Conservation (phyloP, 2,888 invertebrate genomes). For the Beris chalybata region DNA sequence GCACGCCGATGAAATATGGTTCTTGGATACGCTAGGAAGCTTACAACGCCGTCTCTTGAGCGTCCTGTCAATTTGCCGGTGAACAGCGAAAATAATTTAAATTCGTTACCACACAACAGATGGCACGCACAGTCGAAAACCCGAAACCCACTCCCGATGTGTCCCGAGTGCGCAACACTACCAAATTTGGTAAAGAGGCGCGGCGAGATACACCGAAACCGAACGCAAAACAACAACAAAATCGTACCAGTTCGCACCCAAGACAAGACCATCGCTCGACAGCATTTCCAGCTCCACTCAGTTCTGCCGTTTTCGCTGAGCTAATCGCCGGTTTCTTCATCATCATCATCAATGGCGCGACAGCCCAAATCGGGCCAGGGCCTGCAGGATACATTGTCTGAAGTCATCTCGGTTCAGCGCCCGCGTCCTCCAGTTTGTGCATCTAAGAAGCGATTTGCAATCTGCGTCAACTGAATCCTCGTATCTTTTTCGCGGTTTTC, state of each 20-base stretch:
- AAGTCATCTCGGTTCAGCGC: too few relatives aligned
- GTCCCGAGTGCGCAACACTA: background rate
- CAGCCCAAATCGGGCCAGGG: too few relatives aligned
- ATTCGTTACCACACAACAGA: background rate
- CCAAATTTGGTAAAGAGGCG: constrained; percentile 22
- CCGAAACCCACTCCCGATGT: background rate
- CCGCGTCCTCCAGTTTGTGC: too few relatives aligned
- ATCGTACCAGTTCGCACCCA: background rate
- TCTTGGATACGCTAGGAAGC: too few relatives aligned
- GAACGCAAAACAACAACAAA: background rate
- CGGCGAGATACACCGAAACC: background rate
- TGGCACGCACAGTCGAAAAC: background rate
- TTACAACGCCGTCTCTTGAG: too few relatives aligned
- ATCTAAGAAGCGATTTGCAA: too few relatives aligned
- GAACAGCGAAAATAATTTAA: background rate
- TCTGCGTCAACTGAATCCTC: too few relatives aligned
- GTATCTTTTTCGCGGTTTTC: too few relatives aligned
- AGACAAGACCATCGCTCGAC: constrained; percentile 2
- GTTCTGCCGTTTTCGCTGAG: constrained; percentile 12
- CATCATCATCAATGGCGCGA: too few relatives aligned
- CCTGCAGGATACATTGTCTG: too few relatives aligned
- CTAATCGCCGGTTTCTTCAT: background rate
- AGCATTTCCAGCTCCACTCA: background rate
- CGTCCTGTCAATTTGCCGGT: too few relatives aligned
- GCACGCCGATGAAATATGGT: too few relatives aligned